Evolutionary conservation across 1,140 invertebrate genomes (phyloP), one percentile per base, ranked within the genome.

Genomic region (Lethrus apterus): DNA sequence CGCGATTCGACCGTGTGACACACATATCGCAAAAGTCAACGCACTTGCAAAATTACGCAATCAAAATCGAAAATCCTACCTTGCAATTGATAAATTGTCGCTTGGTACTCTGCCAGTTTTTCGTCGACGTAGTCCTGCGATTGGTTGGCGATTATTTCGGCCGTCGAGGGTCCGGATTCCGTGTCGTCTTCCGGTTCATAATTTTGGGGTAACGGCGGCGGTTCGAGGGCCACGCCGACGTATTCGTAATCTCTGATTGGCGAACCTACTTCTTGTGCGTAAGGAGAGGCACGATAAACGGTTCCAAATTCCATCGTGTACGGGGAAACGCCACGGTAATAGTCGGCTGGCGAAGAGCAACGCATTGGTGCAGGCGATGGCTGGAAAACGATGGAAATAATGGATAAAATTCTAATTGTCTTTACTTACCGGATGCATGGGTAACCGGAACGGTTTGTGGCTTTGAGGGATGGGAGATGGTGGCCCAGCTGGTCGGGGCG

Each of bases 121-220:
- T 94, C 90, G 64, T 94, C 90, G 34, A 94, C 80, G 62, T 93
- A 94, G 71, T 93, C 89, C 69, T 94, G 90, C 46, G 87, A 90
- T 70, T 94, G 90, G 61, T 82, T 84, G 20, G 89, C 89, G 48
- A 94, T 92, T 48, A 93, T 91, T 63, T 93, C 88, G 8, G 89
- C 89, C 2, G 89, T 92, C 36, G 86, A 86, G 4, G 81, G 82
- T 18, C 86, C 85, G 49, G 77, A 72, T 43, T 81, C 76, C 58
- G 82, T 81, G 21, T 81, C 80, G 23, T 84, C 78, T 17, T 61
- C 64, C 1, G 61, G 57, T 18, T 62, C 59, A 46, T 64, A 60
- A 30, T 62, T 59, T 8, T 57, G 54, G 7, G 61, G 62, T 14
- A 78, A 75, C 35, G 79, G 80, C 47, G 71, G 72, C 36, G 76